phyloP scores from a whole-genome alignment of 2,888 invertebrate species.

The Heliconius charithonia region DNA sequence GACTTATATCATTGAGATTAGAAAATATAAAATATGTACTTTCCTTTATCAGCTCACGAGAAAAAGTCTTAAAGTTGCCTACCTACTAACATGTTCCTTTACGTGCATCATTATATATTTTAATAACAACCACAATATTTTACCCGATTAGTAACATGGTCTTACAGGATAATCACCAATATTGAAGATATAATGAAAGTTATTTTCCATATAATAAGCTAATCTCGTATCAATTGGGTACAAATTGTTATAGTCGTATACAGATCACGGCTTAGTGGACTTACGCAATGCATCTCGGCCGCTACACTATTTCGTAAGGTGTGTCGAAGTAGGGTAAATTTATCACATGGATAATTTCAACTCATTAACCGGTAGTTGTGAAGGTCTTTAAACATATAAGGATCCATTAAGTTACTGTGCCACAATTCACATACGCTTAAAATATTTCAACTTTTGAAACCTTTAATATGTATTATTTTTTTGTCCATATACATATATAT shows the following conservation, averaged over 20 bases:
- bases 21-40: not conserved
- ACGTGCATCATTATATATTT: not conserved
- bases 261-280: constrained; percentile 32
- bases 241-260: not conserved
- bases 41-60: not conserved
- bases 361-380: constrained; percentile 14
- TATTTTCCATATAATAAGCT: constrained; percentile 8
- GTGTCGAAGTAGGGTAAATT: constrained; percentile 51
- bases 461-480: not conserved
- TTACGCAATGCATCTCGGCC: constrained; percentile 42
- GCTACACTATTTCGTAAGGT: constrained; percentile 44
- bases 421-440: not conserved
- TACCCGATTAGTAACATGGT: not conserved
- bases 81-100: not conserved
- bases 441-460: not conserved
- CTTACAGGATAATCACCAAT: not conserved
- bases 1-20: not conserved
- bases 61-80: not conserved
- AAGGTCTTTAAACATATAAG: constrained; percentile 28
- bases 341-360: constrained; percentile 37
- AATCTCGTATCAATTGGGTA: constrained; percentile 16
- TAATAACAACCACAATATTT: not conserved
- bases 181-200: not conserved
- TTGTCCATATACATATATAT: not conserved
- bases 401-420: not conserved